A percentile compares a stretch with the other conserved stretches of the same genome.
Conservation (phyloP, 2,797 vertebrate genomes). For the Sebastes vulpes region DNA sequence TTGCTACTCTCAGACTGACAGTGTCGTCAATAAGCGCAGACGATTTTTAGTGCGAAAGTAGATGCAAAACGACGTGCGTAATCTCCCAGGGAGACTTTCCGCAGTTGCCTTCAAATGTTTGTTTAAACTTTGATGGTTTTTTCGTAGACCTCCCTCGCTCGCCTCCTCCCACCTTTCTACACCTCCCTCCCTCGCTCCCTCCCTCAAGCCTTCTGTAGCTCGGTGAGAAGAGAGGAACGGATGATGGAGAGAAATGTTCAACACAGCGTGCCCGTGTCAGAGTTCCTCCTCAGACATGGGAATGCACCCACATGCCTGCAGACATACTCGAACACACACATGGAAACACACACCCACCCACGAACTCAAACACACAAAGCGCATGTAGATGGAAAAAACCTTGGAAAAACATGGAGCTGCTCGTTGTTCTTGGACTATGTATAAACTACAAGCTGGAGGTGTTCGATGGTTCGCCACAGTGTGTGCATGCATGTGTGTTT, state of each 20-base stretch:
- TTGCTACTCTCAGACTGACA: background rate
- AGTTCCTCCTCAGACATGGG: conserved; percentile 67
- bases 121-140: conserved; percentile 63
- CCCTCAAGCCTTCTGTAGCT: conserved; percentile 69
- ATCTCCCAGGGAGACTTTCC: conserved; percentile 35
- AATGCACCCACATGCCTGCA: conserved; percentile 68
- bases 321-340: conserved; percentile 42
- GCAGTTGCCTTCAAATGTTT: conserved; percentile 54
- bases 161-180: conserved; percentile 57
- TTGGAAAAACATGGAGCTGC: conserved; percentile 16
- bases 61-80: conserved; percentile 19
- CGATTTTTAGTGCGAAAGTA: conserved; percentile 7
- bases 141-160: conserved; percentile 27
- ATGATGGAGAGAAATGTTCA: conserved; percentile 50
- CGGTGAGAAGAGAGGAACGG: conserved; percentile 30
- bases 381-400: conserved; percentile 39
- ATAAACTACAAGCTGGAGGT: conserved; percentile 36
- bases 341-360: conserved; percentile 27
- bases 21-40: background rate
- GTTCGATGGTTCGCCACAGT: conserved; percentile 9
- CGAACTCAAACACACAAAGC: conserved; percentile 28
- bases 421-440: conserved; percentile 52
- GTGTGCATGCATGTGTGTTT: background rate
- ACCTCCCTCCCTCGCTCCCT: conserved; percentile 49
- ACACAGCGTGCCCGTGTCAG: conserved; percentile 54